Percentiles rank a stretch among this genome's conserved stretches.
Conservation (phyloP, 2,888 invertebrate species). For the Drosophila recens region DNA sequence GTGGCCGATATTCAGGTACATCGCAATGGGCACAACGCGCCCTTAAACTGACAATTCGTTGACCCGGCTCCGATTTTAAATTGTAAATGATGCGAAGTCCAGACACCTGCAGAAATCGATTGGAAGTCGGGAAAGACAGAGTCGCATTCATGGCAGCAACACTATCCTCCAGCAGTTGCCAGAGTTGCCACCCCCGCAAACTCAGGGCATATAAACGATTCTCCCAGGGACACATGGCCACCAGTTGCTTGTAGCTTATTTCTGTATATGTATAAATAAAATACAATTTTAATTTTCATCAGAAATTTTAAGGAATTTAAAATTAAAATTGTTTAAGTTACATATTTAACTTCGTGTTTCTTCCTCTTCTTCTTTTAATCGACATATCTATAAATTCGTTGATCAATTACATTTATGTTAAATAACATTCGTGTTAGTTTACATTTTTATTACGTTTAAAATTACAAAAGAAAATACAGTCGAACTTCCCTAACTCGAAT, state of each 20-base stretch:
- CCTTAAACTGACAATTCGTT: constrained; percentile 87
- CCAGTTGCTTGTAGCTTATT: constrained; percentile 89
- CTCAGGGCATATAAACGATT: constrained; percentile 91
- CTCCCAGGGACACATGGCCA: constrained; percentile 91
- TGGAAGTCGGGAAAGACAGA: constrained; percentile 52
- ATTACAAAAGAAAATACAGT: too few species aligned
- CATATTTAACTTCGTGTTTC: too few species aligned
- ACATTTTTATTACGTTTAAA: too few species aligned
- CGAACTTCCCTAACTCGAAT: too few species aligned
- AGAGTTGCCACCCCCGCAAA: constrained; percentile 88
- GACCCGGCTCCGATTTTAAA: constrained; percentile 86
- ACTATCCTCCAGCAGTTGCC: constrained; percentile 88
- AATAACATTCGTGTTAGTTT: too few species aligned
- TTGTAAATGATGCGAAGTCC: constrained; percentile 87
- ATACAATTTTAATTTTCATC: too few species aligned
- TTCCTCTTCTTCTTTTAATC: too few species aligned
- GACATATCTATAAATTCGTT: too few species aligned
- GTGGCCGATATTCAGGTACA: constrained; percentile 87
- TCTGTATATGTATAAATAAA: constrained; percentile 86
- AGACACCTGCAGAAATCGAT: constrained; percentile 86
- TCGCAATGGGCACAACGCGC: constrained; percentile 88
- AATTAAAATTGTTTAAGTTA: too few species aligned
- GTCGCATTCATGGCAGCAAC: constrained; percentile 79
- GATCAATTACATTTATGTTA: too few species aligned
- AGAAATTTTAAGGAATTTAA: too few species aligned